Evolutionary conservation across 2,888 invertebrate genomes (phyloP), one percentile per base, ranked within the genome.

Genomic region (Uloborus plumipes): DNA sequence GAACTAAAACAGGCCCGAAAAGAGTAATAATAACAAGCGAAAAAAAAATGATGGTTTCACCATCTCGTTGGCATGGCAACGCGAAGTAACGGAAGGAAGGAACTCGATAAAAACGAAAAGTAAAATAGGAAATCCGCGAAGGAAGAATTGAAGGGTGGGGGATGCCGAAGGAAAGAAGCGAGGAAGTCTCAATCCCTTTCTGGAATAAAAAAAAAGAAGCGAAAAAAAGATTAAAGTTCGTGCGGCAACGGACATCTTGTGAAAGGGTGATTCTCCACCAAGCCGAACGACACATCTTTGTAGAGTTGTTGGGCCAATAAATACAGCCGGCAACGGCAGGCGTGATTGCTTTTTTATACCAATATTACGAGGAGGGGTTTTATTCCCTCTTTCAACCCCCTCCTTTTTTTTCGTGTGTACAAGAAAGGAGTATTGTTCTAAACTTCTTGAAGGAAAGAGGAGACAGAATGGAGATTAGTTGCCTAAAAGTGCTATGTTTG

Each of bases 181-280:
- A 18, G 55, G 65, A 78, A 71, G 77, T 78, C 77, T 65, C 77
- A 64, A 78, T 78, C 64, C 64, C 49, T 71, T 71, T 65, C 31
- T 51, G 50, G 14, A 61, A 39, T 39, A 39, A 39, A 39, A 39
- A 39, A 39, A 39, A 39, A 39, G 9, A 61, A 65, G 22, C 59
- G 70, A 71, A 51, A 55, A 64, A 65, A 71, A 71, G 77, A 78
- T 71, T 71, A 71, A 78, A 78, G 55, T 71, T 22, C 77, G 70
- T 20, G 62, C 62, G 76, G 76, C 61, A 53, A 50, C 39, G 55
- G 69, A 64, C 70, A 70, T 77, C 55, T 65, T 71, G 64, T 47
- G 71, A 78, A 78, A 64, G 77, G 39, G 69, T 69, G 58, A 50
- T 59, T 39, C 66, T 22, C 26, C 66, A 22, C 31, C 26, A 20